Percentiles rank a stretch among this genome's conserved stretches.
phyloP scores from a whole-genome alignment of 2,888 invertebrate species.

The Cepaea hortensis region DNA sequence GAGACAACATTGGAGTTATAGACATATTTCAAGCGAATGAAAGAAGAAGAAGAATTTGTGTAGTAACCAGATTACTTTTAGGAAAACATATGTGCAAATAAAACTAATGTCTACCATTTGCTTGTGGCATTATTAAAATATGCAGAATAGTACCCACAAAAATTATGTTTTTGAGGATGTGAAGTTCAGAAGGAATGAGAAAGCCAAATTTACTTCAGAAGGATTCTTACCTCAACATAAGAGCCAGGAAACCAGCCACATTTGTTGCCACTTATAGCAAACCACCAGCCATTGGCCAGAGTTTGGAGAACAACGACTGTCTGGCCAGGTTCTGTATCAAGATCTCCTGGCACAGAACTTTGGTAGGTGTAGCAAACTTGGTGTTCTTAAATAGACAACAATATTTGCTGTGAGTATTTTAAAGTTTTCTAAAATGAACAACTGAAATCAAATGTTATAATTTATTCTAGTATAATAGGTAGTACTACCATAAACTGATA shows the following conservation, averaged over 20 bases:
- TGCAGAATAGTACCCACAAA: too few species aligned
- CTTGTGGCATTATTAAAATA: too few species aligned
- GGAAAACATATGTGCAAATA: too few species aligned
- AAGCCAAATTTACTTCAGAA: not conserved
- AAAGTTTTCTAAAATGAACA: not conserved
- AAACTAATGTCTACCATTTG: too few species aligned
- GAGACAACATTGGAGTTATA: too few species aligned
- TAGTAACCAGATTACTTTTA: too few species aligned
- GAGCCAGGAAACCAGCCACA: slow-evolving; percentile 74
- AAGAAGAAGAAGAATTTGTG: too few species aligned
- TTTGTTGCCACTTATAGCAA: slow-evolving; percentile 64
- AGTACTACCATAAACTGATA: too few species aligned
- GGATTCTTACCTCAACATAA: slow-evolving; percentile 66
- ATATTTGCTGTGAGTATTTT: not conserved
- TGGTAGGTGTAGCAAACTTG: slow-evolving; percentile 8
- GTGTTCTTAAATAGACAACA: slow-evolving; percentile 33
- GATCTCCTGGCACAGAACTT: slow-evolving; percentile 54
- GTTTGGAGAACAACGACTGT: slow-evolving; percentile 68
- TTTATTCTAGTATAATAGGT: not conserved
- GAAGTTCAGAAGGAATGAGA: too few species aligned
- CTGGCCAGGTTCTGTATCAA: slow-evolving; percentile 68
- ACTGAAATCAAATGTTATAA: not conserved
- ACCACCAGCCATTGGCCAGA: slow-evolving; percentile 74
- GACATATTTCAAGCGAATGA: too few species aligned
- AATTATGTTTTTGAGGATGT: too few species aligned